Conservation (phyloP, 2,113 vertebrate species). For the Oxyura jamaicensis region DNA sequence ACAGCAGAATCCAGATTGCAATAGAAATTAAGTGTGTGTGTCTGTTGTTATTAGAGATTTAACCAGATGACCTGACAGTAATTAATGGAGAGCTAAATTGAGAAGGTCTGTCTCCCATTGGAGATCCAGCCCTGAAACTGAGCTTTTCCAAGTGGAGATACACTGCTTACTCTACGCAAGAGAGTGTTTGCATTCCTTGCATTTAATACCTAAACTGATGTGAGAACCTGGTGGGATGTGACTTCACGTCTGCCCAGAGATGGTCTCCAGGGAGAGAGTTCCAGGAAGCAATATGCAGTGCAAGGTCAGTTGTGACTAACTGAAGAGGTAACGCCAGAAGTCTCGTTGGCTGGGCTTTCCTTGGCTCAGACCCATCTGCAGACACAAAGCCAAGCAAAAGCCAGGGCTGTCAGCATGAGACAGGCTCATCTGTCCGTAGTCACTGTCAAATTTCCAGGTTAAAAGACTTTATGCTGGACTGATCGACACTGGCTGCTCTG, state of each 20-base stretch:
- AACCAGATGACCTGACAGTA: conserved; percentile 22
- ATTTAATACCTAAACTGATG: neutral
- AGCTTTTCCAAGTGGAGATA: accelerated
- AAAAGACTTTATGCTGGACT: neutral
- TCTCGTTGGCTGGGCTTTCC: neutral
- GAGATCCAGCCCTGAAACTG: neutral
- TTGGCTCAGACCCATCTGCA: conserved; percentile 21
- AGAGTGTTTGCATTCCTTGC: neutral
- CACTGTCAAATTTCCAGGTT: neutral
- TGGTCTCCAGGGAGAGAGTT: neutral
- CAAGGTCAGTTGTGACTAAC: neutral
- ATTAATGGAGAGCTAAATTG: neutral
- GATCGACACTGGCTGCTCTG: neutral
- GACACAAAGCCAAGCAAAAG: neutral
- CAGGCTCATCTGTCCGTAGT: neutral
- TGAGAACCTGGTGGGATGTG: neutral
- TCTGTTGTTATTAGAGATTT: conserved; percentile 1
- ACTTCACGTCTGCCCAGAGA: neutral
- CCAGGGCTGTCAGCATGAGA: neutral
- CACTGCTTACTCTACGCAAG: neutral
- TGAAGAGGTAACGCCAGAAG: neutral
- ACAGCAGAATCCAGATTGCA: conserved; percentile 34
- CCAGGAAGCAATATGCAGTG: neutral
- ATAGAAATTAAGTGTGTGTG: conserved; percentile 26
- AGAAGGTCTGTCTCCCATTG: neutral